Evolutionary conservation across 2,113 vertebrate genomes (phyloP).

Genomic region (Poeciliopsis turrubarensis): DNA sequence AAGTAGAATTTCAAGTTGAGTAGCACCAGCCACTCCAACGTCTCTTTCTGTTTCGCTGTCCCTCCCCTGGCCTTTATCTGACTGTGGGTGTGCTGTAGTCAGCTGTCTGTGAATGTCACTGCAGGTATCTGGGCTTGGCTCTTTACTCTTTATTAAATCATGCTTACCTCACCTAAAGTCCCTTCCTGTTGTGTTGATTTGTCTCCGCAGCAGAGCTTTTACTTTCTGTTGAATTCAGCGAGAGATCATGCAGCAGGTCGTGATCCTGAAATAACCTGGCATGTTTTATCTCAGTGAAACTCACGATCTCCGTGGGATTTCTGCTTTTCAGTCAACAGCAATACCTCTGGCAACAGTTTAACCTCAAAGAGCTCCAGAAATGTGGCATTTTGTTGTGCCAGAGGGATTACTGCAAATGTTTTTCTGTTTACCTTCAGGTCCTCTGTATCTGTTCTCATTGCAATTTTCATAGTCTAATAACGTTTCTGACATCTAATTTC

Average conservation of each 20-base stretch:
- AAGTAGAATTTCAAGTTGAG: slow-evolving; percentile 91
- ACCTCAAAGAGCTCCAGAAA: background rate
- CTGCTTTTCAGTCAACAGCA: slow-evolving; percentile 32
- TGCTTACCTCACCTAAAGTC: slow-evolving; percentile 7
- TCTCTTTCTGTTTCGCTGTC: slow-evolving; percentile 62
- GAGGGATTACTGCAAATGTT: slow-evolving; percentile 45
- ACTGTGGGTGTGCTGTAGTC: slow-evolving; percentile 66
- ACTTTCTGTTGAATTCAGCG: background rate
- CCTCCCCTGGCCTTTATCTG: slow-evolving; percentile 46
- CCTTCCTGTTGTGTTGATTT: slow-evolving; percentile 1
- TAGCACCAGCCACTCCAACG: slow-evolving; percentile 69
- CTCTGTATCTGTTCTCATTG: slow-evolving; percentile 11
- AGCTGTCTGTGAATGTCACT: slow-evolving; percentile 66
- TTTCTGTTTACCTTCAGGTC: slow-evolving; percentile 18
- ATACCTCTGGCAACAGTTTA: slow-evolving; percentile 45
- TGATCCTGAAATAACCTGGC: background rate
- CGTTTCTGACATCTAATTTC: slow-evolving; percentile 18
- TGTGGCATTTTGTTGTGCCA: slow-evolving; percentile 2
- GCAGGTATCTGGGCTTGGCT: slow-evolving; percentile 56
- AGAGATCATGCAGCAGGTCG: slow-evolving; percentile 1
- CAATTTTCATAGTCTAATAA: background rate
- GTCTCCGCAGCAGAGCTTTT: background rate
- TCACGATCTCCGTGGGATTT: slow-evolving; percentile 6
- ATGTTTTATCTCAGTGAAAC: background rate
- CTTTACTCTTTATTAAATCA: slow-evolving; percentile 40